phyloP scores from a whole-genome alignment of 2,113 vertebrate species.

The Oxyura jamaicensis region DNA sequence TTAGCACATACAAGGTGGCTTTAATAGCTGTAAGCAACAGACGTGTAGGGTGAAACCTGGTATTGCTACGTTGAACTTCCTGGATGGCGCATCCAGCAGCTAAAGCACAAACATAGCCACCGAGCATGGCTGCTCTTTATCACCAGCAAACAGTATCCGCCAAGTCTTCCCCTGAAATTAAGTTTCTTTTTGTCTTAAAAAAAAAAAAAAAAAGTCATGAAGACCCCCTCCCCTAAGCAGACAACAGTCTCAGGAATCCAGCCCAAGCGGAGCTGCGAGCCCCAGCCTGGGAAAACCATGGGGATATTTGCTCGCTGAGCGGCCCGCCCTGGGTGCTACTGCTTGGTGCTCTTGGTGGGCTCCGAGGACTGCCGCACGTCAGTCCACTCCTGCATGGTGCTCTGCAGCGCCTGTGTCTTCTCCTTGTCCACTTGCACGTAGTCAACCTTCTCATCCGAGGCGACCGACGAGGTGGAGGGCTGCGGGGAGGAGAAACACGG shows the following conservation, averaged over 20 bases:
- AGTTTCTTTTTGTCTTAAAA: conserved; percentile 10
- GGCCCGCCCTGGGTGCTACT: not conserved
- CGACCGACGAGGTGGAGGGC: conserved; percentile 95
- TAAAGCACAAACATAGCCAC: conserved; percentile 48
- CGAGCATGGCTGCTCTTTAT: conserved; percentile 11
- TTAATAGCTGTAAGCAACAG: conserved; percentile 36
- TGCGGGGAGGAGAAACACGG: conserved; percentile 60
- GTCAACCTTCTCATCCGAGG: conserved; percentile 97
- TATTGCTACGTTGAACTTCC: conserved; percentile 51
- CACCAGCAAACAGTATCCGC: conserved; percentile 48
- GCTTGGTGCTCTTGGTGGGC: conserved; percentile 87
- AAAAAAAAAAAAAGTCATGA: not conserved
- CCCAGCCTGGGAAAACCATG: not conserved
- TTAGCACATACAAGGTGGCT: conserved; percentile 36
- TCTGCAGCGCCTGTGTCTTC: conserved; percentile 96
- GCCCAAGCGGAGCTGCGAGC: not conserved
- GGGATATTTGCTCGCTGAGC: not conserved
- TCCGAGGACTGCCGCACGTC: conserved; percentile 95
- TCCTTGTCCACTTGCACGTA: conserved; percentile 99
- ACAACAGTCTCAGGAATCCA: conserved; percentile 35
- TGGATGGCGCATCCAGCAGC: conserved; percentile 42
- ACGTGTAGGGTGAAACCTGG: conserved; percentile 27
- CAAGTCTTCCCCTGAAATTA: conserved; percentile 56
- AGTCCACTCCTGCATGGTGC: conserved; percentile 99
- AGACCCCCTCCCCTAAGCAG: not conserved